These are phyloP conservation scores for Stercorarius parasiticus DNA, from an alignment of 2,113 vertebrate species.

Conservation along the genomic window DNA sequence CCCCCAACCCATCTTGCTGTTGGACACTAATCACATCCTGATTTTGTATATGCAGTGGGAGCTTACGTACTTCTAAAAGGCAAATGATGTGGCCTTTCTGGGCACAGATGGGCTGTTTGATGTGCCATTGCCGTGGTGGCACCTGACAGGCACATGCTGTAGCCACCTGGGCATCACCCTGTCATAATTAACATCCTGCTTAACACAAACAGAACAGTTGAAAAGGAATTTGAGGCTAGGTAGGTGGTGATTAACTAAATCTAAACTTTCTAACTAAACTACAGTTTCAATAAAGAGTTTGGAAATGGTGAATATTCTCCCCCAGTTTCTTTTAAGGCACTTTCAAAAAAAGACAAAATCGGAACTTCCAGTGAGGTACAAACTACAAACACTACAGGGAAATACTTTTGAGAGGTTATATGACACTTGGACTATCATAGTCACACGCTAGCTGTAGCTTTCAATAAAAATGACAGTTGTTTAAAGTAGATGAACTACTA, in stretches of 20 bases:
- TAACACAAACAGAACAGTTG: not conserved
- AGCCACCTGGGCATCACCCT: not conserved
- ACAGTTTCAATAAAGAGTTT: not conserved
- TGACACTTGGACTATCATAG: not conserved
- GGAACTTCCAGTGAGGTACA: not conserved
- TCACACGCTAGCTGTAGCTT: not conserved
- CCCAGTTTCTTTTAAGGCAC: not conserved
- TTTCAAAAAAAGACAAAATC: not conserved
- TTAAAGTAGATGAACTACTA: not conserved
- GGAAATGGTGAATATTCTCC: not conserved
- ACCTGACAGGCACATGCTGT: not conserved
- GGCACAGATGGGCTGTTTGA: not conserved
- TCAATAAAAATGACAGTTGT: not conserved
- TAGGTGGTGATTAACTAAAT: not conserved
- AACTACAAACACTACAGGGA: not conserved
- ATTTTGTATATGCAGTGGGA: not conserved
- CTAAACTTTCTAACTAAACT: not conserved
- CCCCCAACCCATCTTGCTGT: not conserved
- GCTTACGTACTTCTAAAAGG: not conserved
- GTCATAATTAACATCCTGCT: not conserved
- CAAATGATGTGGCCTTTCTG: not conserved
- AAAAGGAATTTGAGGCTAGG: not conserved
- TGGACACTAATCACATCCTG: not conserved
- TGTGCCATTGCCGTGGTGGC: not conserved
- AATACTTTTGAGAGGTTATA: not conserved